These are phyloP conservation scores for Chiridota heheva DNA, from an alignment of 35 echinoderm and acorn worm genomes.

Conservation along the genomic window DNA sequence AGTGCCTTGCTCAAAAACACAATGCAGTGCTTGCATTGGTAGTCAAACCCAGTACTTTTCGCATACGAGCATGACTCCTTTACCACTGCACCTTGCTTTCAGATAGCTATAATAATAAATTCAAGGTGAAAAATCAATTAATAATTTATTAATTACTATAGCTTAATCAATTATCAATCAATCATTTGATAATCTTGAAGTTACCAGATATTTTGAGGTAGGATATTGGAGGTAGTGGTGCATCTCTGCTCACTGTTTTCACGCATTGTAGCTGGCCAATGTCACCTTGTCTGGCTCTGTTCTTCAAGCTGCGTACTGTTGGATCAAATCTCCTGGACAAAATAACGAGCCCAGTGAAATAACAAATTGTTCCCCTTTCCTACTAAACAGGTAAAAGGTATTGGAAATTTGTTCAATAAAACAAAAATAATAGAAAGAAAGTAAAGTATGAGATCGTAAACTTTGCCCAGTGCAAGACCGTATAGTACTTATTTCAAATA, in stretches of 20 bases:
- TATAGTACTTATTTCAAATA: not conserved
- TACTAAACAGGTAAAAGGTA: not conserved
- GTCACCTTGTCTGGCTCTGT: slow-evolving; percentile 59
- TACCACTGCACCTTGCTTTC: no score
- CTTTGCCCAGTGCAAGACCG: not conserved
- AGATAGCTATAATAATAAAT: no score
- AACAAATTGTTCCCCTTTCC: no score
- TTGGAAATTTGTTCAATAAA: not conserved
- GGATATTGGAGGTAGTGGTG: slow-evolving; percentile 43
- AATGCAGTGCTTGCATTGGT: no score
- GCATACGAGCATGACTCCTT: no score
- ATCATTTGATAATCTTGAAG: no score
- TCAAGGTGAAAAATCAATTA: no score
- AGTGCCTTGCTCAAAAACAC: no score
- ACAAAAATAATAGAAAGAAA: not conserved
- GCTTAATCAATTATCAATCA: no score
- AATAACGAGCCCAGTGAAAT: not conserved
- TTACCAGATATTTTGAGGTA: slow-evolving; percentile 90
- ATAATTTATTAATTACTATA: no score
- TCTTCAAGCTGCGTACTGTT: slow-evolving; percentile 36
- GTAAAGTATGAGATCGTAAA: not conserved
- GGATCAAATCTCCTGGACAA: slow-evolving; percentile 75
- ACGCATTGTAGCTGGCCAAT: slow-evolving; percentile 75
- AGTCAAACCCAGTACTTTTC: no score
- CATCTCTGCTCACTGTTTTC: slow-evolving; percentile 73